phyloP scores from a whole-genome alignment of 92 coral and sea anemone genomes.

The Phymanthus crucifer region DNA sequence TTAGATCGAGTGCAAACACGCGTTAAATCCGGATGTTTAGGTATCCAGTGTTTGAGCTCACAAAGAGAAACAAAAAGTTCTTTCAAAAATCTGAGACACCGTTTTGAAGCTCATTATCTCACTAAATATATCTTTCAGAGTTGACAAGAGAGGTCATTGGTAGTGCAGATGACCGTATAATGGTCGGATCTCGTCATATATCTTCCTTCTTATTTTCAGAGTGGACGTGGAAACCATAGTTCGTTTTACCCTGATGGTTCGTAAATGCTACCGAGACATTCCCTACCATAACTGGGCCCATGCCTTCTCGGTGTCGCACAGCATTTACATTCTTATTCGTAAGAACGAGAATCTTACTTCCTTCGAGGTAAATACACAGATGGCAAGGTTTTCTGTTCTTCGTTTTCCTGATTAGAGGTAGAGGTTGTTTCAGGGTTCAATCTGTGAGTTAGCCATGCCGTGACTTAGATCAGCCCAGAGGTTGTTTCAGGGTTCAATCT shows the following conservation, averaged over 20 bases:
- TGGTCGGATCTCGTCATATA: not conserved
- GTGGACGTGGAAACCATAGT: slow-evolving; percentile 76
- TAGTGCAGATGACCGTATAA: not conserved
- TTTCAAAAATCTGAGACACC: too few relatives aligned
- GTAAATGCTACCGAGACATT: slow-evolving; percentile 87
- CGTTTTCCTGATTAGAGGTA: too few relatives aligned
- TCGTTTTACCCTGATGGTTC: slow-evolving; percentile 85
- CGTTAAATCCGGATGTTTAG: too few relatives aligned
- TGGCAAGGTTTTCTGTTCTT: not conserved
- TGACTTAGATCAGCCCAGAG: too few relatives aligned
- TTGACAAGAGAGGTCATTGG: not conserved
- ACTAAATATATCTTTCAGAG: too few relatives aligned
- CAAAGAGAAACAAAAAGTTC: too few relatives aligned
- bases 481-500: too few relatives aligned
- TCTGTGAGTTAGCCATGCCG: too few relatives aligned
- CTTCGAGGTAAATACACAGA: slow-evolving; percentile 62
- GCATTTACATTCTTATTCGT: slow-evolving; percentile 61
- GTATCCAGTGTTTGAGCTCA: too few relatives aligned
- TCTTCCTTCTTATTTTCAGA: slow-evolving; percentile 38
- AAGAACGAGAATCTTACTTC: slow-evolving; percentile 58
- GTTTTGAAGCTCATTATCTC: too few relatives aligned
- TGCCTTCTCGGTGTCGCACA: slow-evolving; percentile 95
- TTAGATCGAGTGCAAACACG: too few relatives aligned
- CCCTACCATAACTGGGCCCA: slow-evolving; percentile 95
- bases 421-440: too few relatives aligned